Percentiles rank a stretch among this genome's conserved stretches.
Evolutionary conservation across 2,113 vertebrate species (phyloP).

Genomic region (Phalacrocorax pelagicus): DNA sequence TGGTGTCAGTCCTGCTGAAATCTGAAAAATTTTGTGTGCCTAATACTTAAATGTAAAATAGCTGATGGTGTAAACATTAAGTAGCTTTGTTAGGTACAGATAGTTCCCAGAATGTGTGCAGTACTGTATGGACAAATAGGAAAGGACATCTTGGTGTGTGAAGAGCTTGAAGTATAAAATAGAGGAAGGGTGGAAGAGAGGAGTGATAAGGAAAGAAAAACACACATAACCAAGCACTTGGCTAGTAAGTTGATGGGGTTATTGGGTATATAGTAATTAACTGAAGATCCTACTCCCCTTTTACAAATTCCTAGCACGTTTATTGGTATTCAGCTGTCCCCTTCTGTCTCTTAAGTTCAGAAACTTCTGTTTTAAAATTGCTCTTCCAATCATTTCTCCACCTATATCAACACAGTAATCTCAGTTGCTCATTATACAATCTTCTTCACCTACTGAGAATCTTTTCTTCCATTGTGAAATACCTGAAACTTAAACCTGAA

Average conservation of each 20-base stretch:
- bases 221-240: not conserved
- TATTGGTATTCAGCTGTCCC: not conserved
- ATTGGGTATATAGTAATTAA: not conserved
- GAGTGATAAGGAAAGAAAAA: not conserved
- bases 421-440: not conserved
- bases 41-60: not conserved
- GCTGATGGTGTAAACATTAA: not conserved
- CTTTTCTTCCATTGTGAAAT: not conserved
- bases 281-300: not conserved
- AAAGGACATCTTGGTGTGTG: not conserved
- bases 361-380: not conserved
- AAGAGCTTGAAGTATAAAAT: not conserved
- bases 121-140: not conserved
- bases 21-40: not conserved
- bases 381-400: not conserved
- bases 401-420: not conserved
- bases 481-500: not conserved
- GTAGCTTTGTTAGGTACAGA: not conserved
- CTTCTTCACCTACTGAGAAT: not conserved
- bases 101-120: not conserved
- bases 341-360: not conserved
- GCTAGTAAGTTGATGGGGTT: not conserved
- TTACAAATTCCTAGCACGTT: not conserved
- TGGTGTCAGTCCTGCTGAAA: not conserved
- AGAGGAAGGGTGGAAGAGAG: not conserved